Conservation (phyloP, 2,888 invertebrate genomes). For the Bellardia bayeri region DNA sequence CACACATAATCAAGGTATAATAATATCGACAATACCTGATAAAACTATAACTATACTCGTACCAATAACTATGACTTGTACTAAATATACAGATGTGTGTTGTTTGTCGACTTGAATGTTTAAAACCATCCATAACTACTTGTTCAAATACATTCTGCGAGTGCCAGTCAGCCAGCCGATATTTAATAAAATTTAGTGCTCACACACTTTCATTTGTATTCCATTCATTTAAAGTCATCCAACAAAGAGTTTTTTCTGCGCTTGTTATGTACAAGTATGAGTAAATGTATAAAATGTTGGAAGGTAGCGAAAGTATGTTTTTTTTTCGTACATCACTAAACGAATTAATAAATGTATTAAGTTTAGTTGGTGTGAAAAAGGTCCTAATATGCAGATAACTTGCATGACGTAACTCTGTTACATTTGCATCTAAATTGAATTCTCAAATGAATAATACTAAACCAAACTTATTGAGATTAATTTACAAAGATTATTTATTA, state of each 20-base stretch:
- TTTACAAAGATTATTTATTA: no score
- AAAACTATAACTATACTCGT: slow-evolving; percentile 18
- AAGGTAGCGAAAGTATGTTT: slow-evolving; percentile 8
- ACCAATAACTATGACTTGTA: slow-evolving; percentile 33
- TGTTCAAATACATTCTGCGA: slow-evolving; percentile 19
- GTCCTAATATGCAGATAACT: neutral
- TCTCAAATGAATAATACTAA: no score
- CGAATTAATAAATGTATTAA: slow-evolving; percentile 34
- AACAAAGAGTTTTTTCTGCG: neutral
- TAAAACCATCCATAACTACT: slow-evolving; percentile 21
- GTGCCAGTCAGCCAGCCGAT: slow-evolving; percentile 1
- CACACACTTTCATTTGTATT: neutral
- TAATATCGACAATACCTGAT: slow-evolving; percentile 32
- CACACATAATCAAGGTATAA: slow-evolving; percentile 65
- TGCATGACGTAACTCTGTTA: neutral
- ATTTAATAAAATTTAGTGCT: neutral
- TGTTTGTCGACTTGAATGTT: neutral
- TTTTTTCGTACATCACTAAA: slow-evolving; percentile 27
- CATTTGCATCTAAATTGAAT: no score
- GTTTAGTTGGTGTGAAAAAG: neutral
- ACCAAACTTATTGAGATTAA: no score
- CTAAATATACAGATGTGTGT: neutral
- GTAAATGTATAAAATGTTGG: slow-evolving; percentile 32
- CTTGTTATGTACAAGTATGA: slow-evolving; percentile 6
- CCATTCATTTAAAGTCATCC: slow-evolving; percentile 38